Percentiles rank a stretch among this genome's conserved stretches.
These are phyloP conservation scores for Coendou prehensilis DNA, from an alignment of 2,797 vertebrate genomes.

Conservation along the genomic window DNA sequence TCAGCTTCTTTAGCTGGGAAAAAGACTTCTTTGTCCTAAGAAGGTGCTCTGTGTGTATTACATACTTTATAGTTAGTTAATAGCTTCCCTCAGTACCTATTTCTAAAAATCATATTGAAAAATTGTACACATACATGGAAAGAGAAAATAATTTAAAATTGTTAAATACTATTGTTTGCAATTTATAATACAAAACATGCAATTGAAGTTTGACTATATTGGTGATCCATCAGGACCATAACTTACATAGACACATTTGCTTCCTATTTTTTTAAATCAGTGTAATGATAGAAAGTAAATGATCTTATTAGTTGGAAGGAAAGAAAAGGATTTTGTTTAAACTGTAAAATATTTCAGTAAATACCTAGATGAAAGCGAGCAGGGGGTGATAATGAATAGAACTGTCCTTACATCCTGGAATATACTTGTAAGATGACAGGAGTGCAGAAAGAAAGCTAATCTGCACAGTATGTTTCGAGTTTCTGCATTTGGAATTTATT, in stretches of 20 bases:
- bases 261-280: neutral
- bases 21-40: neutral
- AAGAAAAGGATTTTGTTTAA: neutral
- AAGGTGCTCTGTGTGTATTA: neutral
- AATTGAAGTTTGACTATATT: neutral
- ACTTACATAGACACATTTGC: neutral
- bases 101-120: neutral
- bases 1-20: accelerated
- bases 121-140: neutral
- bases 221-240: neutral
- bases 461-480: no score
- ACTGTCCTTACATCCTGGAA: neutral
- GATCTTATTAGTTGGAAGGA: neutral
- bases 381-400: neutral
- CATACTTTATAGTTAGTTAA: neutral
- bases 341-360: neutral
- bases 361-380: neutral
- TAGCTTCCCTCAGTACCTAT: no score
- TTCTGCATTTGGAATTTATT: neutral
- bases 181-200: neutral
- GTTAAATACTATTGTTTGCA: neutral
- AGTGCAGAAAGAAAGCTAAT: neutral
- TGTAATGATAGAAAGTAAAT: neutral
- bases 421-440: neutral
- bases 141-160: neutral